These are phyloP conservation scores for Clarias batrachus DNA, from an alignment of 2,113 vertebrate species.

Conservation along the genomic window DNA sequence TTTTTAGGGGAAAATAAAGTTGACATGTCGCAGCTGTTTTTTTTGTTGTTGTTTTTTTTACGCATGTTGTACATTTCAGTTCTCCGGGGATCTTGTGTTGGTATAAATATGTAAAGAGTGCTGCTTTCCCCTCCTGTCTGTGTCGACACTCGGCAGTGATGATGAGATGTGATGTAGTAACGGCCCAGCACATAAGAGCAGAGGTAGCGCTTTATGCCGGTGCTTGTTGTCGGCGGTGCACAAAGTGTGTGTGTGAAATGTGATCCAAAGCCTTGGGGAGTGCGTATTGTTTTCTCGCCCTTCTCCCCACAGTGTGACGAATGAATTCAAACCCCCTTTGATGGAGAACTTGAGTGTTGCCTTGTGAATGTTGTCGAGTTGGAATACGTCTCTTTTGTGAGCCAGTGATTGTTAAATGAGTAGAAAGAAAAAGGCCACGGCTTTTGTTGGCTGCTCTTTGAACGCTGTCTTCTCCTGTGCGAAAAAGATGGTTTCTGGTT, in stretches of 20 bases:
- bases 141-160: neutral
- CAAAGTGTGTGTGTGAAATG: conserved; percentile 36
- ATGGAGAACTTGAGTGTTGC: conserved; percentile 57
- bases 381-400: conserved; percentile 47
- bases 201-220: neutral
- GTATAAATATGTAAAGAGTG: neutral
- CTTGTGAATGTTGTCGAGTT: conserved; percentile 62
- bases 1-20: neutral
- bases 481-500: conserved; percentile 40
- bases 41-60: neutral
- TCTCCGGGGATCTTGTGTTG: neutral
- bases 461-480: neutral
- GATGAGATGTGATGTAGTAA: neutral
- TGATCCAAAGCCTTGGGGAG: conserved; percentile 44
- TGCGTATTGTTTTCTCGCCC: conserved; percentile 26
- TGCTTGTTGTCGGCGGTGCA: conserved; percentile 19
- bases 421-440: conserved; percentile 9
- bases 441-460: conserved; percentile 33
- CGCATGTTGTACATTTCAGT: neutral
- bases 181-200: conserved; percentile 13
- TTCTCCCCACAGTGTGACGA: conserved; percentile 51
- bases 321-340: conserved; percentile 59
- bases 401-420: conserved; percentile 47
- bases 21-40: neutral
- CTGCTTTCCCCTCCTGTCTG: neutral